phyloP scores from a whole-genome alignment of 2,113 vertebrate genomes.

The Thalassoma bifasciatum region DNA sequence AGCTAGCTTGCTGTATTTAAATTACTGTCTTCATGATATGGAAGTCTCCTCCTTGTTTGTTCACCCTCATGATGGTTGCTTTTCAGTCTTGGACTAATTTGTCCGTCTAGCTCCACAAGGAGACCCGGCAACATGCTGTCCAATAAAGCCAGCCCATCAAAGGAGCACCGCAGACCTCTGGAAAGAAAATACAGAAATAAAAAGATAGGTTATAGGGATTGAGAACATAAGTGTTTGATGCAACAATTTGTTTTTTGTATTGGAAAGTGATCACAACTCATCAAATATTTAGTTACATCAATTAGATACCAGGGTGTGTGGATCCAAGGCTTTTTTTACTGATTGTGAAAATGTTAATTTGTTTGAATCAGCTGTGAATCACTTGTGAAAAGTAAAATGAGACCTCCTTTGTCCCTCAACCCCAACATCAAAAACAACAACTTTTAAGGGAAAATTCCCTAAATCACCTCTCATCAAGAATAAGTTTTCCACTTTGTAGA shows the following conservation, averaged over 20 bases:
- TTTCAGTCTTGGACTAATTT: conserved; percentile 21
- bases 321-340: too few species aligned
- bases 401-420: too few species aligned
- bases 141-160: conserved; percentile 88
- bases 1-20: not conserved
- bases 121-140: conserved; percentile 90
- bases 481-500: conserved; percentile 76
- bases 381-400: too few species aligned
- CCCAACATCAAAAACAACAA: too few species aligned
- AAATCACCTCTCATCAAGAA: conserved; percentile 87
- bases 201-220: not conserved
- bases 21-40: conserved; percentile 6
- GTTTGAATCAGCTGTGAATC: too few species aligned
- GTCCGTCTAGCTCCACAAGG: conserved; percentile 84
- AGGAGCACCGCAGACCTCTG: conserved; percentile 90
- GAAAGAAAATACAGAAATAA: conserved; percentile 7
- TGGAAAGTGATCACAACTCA: too few species aligned
- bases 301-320: too few species aligned
- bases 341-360: too few species aligned
- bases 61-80: not conserved
- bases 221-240: not conserved
- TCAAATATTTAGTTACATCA: too few species aligned
- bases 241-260: not conserved
- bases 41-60: conserved; percentile 11
- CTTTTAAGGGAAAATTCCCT: too few species aligned